Evolutionary conservation across 1,140 invertebrate genomes (phyloP).

Genomic region (Hydropsyche tenuis): DNA sequence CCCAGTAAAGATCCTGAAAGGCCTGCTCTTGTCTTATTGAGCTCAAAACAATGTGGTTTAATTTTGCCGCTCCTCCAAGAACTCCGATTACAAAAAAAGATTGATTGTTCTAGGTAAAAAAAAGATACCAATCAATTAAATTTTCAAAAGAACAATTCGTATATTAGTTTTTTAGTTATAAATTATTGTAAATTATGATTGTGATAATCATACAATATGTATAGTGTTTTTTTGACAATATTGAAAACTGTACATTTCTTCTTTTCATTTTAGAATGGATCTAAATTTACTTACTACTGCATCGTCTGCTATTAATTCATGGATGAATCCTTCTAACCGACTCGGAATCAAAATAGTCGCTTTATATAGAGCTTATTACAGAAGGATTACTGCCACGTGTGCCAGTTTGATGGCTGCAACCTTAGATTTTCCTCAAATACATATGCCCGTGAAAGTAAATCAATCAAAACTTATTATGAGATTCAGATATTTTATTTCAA

Average conservation of each 20-base stretch:
- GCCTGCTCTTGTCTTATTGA: constrained; percentile 84
- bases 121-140: constrained; percentile 35
- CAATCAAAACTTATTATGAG: background rate
- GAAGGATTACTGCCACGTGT: constrained; percentile 83
- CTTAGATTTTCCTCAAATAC: constrained; percentile 82
- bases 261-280: constrained; percentile 72
- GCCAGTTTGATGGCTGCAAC: constrained; percentile 95
- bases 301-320: constrained; percentile 94
- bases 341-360: constrained; percentile 83
- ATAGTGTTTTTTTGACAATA: background rate
- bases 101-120: constrained; percentile 86
- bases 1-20: constrained; percentile 66
- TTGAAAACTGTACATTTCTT: no score
- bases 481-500: no score
- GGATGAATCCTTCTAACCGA: constrained; percentile 95
- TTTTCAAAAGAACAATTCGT: no score
- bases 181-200: background rate
- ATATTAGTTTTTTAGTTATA: background rate
- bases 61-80: constrained; percentile 94
- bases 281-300: constrained; percentile 97
- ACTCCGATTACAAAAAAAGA: constrained; percentile 93
- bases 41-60: constrained; percentile 93
- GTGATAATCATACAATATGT: background rate
- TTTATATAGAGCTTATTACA: constrained; percentile 77
- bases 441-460: constrained; percentile 81